Evolutionary conservation across 92 coral and sea anemone genomes (phyloP).

Genomic region (Plumapathes pennacea): DNA sequence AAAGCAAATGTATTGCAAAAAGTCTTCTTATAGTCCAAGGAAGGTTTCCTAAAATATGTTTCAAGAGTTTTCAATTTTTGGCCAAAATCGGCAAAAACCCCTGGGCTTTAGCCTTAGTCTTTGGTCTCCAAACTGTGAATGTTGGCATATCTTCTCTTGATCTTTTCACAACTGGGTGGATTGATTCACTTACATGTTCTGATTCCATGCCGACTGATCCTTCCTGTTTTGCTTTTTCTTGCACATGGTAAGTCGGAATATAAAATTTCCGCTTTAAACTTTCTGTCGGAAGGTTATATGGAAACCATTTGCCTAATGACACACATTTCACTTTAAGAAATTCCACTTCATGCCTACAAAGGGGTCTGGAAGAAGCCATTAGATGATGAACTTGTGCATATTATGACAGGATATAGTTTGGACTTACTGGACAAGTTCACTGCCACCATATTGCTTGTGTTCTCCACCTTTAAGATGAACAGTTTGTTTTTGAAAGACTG

Average conservation of each 20-base stretch:
- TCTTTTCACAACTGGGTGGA: conserved; percentile 18
- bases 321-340: neutral
- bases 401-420: conserved; percentile 1
- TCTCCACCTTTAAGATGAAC: neutral
- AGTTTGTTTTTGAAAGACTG: neutral
- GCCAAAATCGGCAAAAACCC: too few relatives aligned
- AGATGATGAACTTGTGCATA: neutral
- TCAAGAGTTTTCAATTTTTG: too few relatives aligned
- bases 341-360: conserved; percentile 17
- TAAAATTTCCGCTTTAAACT: conserved; percentile 4
- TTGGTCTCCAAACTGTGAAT: neutral
- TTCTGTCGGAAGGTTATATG: neutral
- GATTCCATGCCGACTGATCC: conserved; percentile 22
- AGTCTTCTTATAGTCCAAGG: too few relatives aligned
- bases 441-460: neutral
- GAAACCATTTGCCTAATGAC: conserved; percentile 20
- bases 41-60: too few relatives aligned
- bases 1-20: too few relatives aligned
- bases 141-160: conserved; percentile 9
- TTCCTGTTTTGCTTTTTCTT: too few relatives aligned
- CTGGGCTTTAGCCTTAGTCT: too few relatives aligned
- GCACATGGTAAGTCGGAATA: too few relatives aligned
- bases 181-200: conserved; percentile 14
- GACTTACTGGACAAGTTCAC: neutral
- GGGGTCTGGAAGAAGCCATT: conserved; percentile 4